These are phyloP conservation scores for Pseudomyrmex pallidus DNA, from an alignment of 1,140 invertebrate species.

Conservation along the genomic window DNA sequence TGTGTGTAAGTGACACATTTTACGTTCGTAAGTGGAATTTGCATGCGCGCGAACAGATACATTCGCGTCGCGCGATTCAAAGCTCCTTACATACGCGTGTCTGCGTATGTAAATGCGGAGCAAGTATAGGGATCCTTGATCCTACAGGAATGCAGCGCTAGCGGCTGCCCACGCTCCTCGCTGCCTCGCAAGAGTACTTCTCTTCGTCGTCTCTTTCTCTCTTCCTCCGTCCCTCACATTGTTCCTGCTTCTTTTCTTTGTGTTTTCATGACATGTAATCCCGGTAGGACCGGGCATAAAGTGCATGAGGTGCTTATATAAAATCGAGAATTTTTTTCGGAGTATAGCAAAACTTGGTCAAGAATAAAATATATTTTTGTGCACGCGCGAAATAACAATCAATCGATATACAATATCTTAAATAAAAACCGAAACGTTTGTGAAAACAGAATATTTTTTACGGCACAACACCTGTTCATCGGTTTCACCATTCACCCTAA, in stretches of 20 bases:
- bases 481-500: too few species aligned
- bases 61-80: slow-evolving; percentile 22
- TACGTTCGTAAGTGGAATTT: slow-evolving; percentile 24
- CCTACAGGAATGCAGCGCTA: slow-evolving; percentile 82
- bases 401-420: too few species aligned
- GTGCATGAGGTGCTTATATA: slow-evolving; percentile 63
- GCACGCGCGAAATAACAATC: too few species aligned
- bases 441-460: too few species aligned
- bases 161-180: slow-evolving; percentile 78
- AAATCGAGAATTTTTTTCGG: too few species aligned
- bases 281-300: slow-evolving; percentile 73
- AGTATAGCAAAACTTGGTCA: too few species aligned
- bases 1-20: slow-evolving; percentile 47
- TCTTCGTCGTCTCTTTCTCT: slow-evolving; percentile 29
- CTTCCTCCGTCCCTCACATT: slow-evolving; percentile 33
- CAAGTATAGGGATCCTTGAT: slow-evolving; percentile 81
- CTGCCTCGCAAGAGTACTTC: slow-evolving; percentile 76
- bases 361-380: too few species aligned
- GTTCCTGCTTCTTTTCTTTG: slow-evolving; percentile 69
- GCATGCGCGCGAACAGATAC: slow-evolving; percentile 10
- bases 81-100: slow-evolving; percentile 40
- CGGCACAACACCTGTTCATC: too few species aligned
- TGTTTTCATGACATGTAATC: slow-evolving; percentile 80
- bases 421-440: too few species aligned
- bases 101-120: slow-evolving; percentile 64